Conservation (phyloP, 2,797 vertebrate genomes). For the Myioborus miniatus region DNA sequence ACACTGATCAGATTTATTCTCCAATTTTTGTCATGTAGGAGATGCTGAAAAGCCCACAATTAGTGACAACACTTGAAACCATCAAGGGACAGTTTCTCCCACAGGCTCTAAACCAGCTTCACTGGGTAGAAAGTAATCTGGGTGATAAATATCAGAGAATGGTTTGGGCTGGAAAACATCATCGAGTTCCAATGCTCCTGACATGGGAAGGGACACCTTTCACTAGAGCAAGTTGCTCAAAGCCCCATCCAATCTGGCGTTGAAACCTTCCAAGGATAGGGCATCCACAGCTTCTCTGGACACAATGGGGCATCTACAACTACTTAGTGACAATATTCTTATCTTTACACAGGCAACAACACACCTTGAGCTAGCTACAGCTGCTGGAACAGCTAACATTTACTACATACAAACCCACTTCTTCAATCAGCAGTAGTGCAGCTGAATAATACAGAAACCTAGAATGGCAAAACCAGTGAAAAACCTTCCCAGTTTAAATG, state of each 20-base stretch:
- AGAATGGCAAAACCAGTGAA: not conserved
- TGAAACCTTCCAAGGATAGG: rapidly evolving
- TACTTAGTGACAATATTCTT: not conserved
- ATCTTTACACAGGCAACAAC: not conserved
- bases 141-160: not conserved
- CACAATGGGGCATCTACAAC: not conserved
- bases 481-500: not conserved
- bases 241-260: not conserved
- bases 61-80: not conserved
- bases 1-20: not conserved
- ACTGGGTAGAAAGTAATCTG: not conserved
- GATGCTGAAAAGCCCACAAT: not conserved
- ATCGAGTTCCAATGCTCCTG: not conserved
- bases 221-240: not conserved
- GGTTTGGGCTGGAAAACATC: not conserved
- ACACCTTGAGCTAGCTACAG: not conserved
- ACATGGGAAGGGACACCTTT: not conserved
- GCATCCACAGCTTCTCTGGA: not conserved
- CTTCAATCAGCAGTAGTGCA: not conserved
- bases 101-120: not conserved
- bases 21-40: not conserved
- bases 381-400: not conserved
- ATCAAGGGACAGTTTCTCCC: not conserved
- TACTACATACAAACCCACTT: not conserved
- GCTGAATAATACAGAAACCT: not conserved